Evolutionary conservation across 1,140 invertebrate genomes (phyloP), one percentile per base, ranked within the genome.

Genomic region (Drosophila bipectinata): DNA sequence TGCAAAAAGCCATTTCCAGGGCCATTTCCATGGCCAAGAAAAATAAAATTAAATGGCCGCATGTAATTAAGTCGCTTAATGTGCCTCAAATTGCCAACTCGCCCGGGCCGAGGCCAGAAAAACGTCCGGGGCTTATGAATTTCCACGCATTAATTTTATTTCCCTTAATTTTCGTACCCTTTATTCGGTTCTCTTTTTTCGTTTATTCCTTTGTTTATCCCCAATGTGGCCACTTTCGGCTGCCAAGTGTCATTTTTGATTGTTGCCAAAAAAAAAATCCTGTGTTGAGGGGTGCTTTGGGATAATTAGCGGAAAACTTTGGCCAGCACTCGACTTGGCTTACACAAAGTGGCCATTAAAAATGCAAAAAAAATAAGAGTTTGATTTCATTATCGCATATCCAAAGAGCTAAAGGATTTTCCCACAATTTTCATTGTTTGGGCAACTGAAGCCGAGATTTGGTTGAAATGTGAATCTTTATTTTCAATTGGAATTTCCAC

Each of bases 61-160:
- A 54, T 64, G 69, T 71, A 85, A 85, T 81, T 87, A 81, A 87
- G 74, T 64, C 49, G 62, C 81, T 60, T 64, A 75, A 71, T 69
- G 71, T 69, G 59, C 37, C 62, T 37, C 68, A 55, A 68, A 77
- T 60, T 69, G 69, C 69, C 78, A 72, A 52, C 60, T 72, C 37
- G 59, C 57, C 37, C 47, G 15, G 12, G 55, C 52, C 37, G 44
- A n/a, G 15, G 32, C 39, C 55, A 34, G 37, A 52, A 62, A 69
- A 21, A 41, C 60, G 63, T 72, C 62, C 53, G 54, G 30, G 64
- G 63, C 75, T 84, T 82, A 79, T 83, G 61, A 82, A 79, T 83
- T 71, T 82, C 69, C 57, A 53, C 58, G 48, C 69, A 78, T 69
- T 83, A 53, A 75, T 74, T 82, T 83, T 60, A 74, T 75, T 78